Conservation (phyloP, 2,888 invertebrate species). For the Andrena flavipes region DNA sequence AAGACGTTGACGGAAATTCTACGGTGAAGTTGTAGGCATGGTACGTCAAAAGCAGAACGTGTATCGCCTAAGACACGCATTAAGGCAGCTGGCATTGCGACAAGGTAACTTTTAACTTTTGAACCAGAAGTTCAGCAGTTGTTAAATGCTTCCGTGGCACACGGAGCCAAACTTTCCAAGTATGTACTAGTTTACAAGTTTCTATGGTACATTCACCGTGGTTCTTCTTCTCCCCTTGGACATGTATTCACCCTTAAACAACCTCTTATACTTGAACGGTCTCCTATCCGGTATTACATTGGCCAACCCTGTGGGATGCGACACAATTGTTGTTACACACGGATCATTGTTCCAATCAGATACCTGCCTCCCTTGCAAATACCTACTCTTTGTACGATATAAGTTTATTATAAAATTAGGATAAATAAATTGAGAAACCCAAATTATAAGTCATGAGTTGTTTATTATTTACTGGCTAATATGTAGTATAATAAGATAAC, state of each 20-base stretch:
- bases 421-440: too few relatives aligned
- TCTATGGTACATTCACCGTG: conserved; percentile 38
- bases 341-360: neutral
- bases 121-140: conserved; percentile 59
- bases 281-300: conserved; percentile 5
- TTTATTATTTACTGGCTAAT: too few relatives aligned
- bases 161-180: conserved; percentile 47
- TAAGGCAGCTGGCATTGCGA: conserved; percentile 39
- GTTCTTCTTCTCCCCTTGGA: conserved; percentile 26
- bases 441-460: too few relatives aligned
- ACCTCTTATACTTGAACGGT: conserved; percentile 37
- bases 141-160: conserved; percentile 57
- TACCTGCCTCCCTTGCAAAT: neutral
- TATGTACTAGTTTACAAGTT: conserved; percentile 39
- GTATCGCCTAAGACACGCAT: conserved; percentile 41
- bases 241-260: conserved; percentile 50
- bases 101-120: conserved; percentile 61
- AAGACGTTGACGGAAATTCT: conserved; percentile 26
- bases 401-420: neutral
- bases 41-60: conserved; percentile 26
- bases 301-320: neutral
- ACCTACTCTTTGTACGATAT: neutral
- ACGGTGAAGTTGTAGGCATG: conserved; percentile 11
- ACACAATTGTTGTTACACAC: neutral
- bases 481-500: too few relatives aligned